Evolutionary conservation across 2,113 vertebrate genomes (phyloP).

Genomic region (Engraulis encrasicolus): DNA sequence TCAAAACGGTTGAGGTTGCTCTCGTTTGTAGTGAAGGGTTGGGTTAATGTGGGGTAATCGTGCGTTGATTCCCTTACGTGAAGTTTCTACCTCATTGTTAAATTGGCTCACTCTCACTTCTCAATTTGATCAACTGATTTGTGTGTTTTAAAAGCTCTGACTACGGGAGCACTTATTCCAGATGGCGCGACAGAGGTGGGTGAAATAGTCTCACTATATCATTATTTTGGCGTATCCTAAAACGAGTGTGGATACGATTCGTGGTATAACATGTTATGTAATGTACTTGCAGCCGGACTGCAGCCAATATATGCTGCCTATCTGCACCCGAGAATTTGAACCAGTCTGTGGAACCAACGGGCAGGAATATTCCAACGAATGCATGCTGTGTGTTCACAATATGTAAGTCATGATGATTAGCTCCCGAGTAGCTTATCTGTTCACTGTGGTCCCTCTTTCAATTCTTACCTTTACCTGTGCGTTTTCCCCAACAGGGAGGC

Average conservation of each 20-base stretch:
- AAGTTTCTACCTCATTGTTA: neutral
- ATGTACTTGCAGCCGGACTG: constrained; percentile 40
- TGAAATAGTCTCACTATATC: neutral
- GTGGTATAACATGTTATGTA: neutral
- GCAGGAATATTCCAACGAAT: constrained; percentile 47
- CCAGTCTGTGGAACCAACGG: constrained; percentile 55
- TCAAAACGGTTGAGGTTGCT: too few relatives aligned
- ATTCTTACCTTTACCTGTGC: too few relatives aligned
- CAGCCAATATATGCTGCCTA: rapidly evolving
- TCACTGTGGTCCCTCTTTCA: neutral
- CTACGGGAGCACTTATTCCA: neutral
- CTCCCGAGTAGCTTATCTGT: neutral
- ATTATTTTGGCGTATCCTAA: too few relatives aligned
- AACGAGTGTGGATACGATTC: neutral
- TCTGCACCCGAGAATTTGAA: constrained; percentile 15
- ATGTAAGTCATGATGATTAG: constrained; percentile 31
- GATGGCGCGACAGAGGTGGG: constrained; percentile 1
- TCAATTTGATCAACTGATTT: neutral
- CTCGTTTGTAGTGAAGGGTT: too few relatives aligned
- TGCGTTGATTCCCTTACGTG: neutral
- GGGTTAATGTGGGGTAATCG: too few relatives aligned
- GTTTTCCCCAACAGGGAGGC: neutral
- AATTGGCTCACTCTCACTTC: neutral
- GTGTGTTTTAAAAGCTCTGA: neutral
- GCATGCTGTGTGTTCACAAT: constrained; percentile 39